Evolutionary conservation across 2,113 vertebrate species (phyloP), one percentile per base, ranked within the genome.

Genomic region (Pan paniscus): DNA sequence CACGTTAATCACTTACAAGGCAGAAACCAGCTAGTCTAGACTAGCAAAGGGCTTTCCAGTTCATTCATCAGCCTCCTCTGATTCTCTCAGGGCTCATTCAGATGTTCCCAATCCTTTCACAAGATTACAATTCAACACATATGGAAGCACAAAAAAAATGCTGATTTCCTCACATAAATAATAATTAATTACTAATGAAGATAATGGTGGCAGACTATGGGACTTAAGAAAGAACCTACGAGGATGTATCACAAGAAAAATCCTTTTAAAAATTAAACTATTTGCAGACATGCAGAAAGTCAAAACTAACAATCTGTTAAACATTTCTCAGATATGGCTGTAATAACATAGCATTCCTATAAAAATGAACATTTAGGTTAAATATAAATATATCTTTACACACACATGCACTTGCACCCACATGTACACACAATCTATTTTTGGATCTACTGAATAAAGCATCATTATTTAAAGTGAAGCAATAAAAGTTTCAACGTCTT

Each of bases 331-430:
- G 10, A 89, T 67, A 57, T 7, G 87, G 22, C 40, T 90, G 1
- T 17, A 95, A 79, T 91, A 94, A 57, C 17, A 55, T 40, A 64
- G 8, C 61, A 88, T 83, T 94, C 27, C 35, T 90, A 40, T 35
- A 83, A 95, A 90, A 81, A 18, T 57, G 13, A 90, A 50, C 90
- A 88, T 38, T 79, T 96, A 43, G 23, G 90, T 90, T 94, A 93
- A 90, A 89, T 55, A 80, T 25, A 75, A 11, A 82, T n/a, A 90
- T 59, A 93, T 84, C 23, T 92, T 80, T 48, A 59, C 10, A 94
- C 32, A 81, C 8, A 86, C n/a, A 70, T 35, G 43, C 27, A 18
- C 27, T 9, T 32, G 46, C 46, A 55, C 23, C 17, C 32, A 88
- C 30, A n/a, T 22, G 16, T 68, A 72, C 32, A 80, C 38, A 43